Evolutionary conservation across 2,888 invertebrate genomes (phyloP).

Genomic region (Phengaris alcon): DNA sequence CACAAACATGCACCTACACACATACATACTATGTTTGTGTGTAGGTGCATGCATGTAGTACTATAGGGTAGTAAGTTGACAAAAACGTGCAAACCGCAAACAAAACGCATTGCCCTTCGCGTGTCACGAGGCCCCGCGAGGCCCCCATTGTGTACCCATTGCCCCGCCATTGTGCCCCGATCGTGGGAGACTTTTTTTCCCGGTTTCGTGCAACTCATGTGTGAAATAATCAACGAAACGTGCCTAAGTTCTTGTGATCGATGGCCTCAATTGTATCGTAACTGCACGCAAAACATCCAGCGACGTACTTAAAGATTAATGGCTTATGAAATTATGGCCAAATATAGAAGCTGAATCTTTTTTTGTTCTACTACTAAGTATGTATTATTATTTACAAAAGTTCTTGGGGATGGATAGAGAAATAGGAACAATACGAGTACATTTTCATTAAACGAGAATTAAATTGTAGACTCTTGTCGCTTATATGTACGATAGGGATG

Average conservation of each 20-base stretch:
- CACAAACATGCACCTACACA: too few relatives aligned
- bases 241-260: constrained; percentile 17
- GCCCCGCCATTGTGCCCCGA: constrained; percentile 43
- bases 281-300: neutral
- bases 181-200: constrained; percentile 47
- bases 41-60: neutral
- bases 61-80: constrained; percentile 4
- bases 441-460: too few relatives aligned
- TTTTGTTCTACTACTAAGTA: neutral
- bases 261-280: constrained; percentile 24
- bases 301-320: neutral
- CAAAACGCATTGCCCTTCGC: constrained; percentile 47
- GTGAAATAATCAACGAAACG: constrained; percentile 24
- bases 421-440: too few relatives aligned
- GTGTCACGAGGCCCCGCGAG: constrained; percentile 42
- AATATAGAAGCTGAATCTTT: neutral
- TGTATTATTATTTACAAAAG: neutral
- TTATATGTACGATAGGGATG: too few relatives aligned
- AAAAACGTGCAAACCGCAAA: constrained; percentile 14
- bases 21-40: neutral
- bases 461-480: too few relatives aligned
- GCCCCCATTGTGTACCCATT: constrained; percentile 45
- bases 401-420: neutral
- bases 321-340: neutral
- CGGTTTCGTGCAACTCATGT: constrained; percentile 24